phyloP scores from a whole-genome alignment of 2,888 invertebrate genomes.

The Thysanoteuthis rhombus region DNA sequence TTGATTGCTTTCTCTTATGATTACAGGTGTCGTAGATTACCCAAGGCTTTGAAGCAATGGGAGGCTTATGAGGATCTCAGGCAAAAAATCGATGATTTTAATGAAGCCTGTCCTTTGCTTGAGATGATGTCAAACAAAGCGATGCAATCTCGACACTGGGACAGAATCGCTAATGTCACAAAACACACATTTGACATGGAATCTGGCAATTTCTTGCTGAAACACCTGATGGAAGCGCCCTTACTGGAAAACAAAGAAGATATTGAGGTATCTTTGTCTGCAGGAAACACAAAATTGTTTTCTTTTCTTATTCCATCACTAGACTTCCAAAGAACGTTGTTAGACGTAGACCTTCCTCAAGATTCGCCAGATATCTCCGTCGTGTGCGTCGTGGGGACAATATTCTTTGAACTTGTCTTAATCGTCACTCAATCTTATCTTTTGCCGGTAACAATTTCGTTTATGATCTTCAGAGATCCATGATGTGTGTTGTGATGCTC shows the following conservation, averaged over 20 bases:
- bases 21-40: constrained; percentile 80
- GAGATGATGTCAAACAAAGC: constrained; percentile 89
- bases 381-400: too few species aligned
- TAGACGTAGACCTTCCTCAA: too few species aligned
- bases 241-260: constrained; percentile 84
- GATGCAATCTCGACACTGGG: constrained; percentile 86
- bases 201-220: constrained; percentile 81
- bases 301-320: too few species aligned
- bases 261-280: constrained; percentile 75
- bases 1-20: background rate
- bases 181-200: constrained; percentile 80
- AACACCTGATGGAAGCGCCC: constrained; percentile 86
- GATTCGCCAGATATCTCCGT: too few species aligned
- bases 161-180: constrained; percentile 73
- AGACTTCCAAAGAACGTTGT: too few species aligned
- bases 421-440: too few species aligned
- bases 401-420: too few species aligned
- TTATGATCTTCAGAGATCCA: too few species aligned
- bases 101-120: constrained; percentile 84
- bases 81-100: constrained; percentile 89
- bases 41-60: constrained; percentile 87
- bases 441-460: too few species aligned
- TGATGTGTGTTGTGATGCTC: too few species aligned
- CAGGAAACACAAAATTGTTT: too few species aligned
- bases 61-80: constrained; percentile 86